Evolutionary conservation across 2,888 invertebrate genomes (phyloP).

Genomic region (Ormyrus pomaceus): DNA sequence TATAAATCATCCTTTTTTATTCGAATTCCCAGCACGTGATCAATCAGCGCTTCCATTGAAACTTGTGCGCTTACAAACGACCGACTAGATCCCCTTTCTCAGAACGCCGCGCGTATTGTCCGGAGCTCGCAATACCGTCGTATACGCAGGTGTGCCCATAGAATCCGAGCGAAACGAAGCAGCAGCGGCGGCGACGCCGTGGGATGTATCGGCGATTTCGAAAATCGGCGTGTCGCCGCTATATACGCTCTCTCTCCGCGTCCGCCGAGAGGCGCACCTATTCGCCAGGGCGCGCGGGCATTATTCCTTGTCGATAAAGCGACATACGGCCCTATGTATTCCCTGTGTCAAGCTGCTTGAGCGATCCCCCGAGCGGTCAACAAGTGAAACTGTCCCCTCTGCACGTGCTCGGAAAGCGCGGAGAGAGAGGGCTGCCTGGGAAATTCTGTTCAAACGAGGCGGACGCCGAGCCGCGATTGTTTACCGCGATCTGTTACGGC

Average conservation of each 20-base stretch:
- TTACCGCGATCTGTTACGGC: no score
- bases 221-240: background rate
- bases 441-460: no score
- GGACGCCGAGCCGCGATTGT: no score
- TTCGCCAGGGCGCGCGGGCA: no score
- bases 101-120: no score
- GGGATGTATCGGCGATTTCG: background rate
- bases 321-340: background rate
- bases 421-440: background rate
- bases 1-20: no score
- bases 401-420: conserved; percentile 25
- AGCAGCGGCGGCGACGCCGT: background rate
- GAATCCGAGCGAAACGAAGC: background rate
- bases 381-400: conserved; percentile 31
- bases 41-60: no score
- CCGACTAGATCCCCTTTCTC: no score
- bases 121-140: no score
- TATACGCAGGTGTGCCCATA: background rate
- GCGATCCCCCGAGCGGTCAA: conserved; percentile 24
- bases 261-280: no score
- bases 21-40: no score
- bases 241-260: background rate
- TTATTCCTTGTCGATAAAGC: conserved; percentile 13
- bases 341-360: conserved; percentile 23
- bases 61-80: no score